A percentile compares a stretch with the other conserved stretches of the same genome.
These are phyloP conservation scores for Trematocara macrostoma DNA, from an alignment of 2,113 vertebrate species.

Conservation along the genomic window DNA sequence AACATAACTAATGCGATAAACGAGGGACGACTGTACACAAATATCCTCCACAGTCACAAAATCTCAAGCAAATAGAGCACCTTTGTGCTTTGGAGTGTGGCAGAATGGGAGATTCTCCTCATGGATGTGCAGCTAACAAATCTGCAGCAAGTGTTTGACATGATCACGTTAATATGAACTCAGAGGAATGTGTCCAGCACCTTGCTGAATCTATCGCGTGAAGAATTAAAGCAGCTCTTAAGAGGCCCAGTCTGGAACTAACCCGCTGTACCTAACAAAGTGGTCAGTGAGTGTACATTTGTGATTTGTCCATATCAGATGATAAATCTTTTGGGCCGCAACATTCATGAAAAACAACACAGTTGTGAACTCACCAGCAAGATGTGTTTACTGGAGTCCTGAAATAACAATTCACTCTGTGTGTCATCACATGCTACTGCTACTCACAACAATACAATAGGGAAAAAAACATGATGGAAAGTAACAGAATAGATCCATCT, in stretches of 20 bases:
- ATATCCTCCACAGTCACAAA: not conserved
- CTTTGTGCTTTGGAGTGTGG: not conserved
- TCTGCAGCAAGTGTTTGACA: not conserved
- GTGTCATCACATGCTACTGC: not conserved
- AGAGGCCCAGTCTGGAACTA: not conserved
- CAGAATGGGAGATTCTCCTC: not conserved
- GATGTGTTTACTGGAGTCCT: not conserved
- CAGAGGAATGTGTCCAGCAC: not conserved
- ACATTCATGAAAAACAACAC: not conserved
- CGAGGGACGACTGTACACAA: fast-evolving
- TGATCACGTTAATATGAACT: not conserved
- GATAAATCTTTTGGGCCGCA: not conserved
- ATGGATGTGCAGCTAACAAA: not conserved
- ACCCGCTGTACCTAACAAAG: not conserved
- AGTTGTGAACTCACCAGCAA: not conserved
- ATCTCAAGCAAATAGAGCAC: not conserved
- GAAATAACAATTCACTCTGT: not conserved
- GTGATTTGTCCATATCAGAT: not conserved
- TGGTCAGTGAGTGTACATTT: not conserved
- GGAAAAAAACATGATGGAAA: not conserved
- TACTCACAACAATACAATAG: not conserved
- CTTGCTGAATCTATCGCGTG: not conserved
- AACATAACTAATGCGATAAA: not conserved
- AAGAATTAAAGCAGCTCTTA: not conserved
- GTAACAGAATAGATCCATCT: not conserved